These are phyloP conservation scores for Acanthosepion lycidas DNA, from an alignment of 2,888 invertebrate genomes.

Conservation along the genomic window DNA sequence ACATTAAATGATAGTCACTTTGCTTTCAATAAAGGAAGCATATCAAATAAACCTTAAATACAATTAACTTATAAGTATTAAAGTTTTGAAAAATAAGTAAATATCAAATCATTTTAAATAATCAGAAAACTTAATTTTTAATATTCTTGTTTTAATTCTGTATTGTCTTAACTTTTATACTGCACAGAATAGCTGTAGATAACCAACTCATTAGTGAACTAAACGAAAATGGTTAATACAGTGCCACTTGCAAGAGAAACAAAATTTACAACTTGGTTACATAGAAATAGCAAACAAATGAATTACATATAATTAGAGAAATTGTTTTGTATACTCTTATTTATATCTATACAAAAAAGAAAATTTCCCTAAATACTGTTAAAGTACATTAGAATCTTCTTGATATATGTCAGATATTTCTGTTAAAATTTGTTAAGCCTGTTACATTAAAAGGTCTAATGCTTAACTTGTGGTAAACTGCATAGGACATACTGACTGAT, in stretches of 20 bases:
- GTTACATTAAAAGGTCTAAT: background rate
- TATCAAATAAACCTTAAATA: background rate
- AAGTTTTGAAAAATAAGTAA: background rate
- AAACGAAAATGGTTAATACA: background rate
- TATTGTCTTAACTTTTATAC: background rate
- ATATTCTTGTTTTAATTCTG: background rate
- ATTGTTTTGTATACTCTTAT: background rate
- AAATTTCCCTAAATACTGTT: background rate
- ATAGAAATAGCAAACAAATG: too few species aligned
- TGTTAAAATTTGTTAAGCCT: background rate
- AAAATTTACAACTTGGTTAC: background rate
- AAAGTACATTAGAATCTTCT: background rate
- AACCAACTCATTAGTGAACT: background rate
- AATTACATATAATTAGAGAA: background rate
- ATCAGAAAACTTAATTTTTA: background rate
- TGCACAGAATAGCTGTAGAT: background rate
- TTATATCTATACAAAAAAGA: background rate
- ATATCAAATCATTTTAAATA: background rate
- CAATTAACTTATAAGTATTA: background rate
- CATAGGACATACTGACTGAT: background rate
- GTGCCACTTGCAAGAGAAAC: background rate
- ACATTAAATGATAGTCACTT: background rate
- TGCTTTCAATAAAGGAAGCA: background rate
- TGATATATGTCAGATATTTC: background rate
- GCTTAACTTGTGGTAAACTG: background rate